Base-by-base conservation (phyloP, 2,113 vertebrate genomes). In the Dinomys branickii region DNA sequence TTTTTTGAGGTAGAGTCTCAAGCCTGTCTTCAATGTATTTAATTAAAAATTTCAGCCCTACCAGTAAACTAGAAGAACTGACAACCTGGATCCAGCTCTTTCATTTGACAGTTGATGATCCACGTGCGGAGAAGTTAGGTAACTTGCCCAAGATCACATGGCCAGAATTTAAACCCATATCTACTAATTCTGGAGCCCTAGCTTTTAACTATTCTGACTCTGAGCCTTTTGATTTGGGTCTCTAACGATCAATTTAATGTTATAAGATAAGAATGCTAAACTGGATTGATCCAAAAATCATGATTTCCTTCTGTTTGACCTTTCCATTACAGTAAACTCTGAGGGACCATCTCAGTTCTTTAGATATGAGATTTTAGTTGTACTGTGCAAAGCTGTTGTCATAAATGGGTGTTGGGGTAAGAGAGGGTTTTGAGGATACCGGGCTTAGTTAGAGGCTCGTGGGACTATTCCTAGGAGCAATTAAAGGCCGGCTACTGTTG, bases 381-480 rank as follows among this genome's bases (percentile, higher is more conserved):
- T 82, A 58, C 47, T 33, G 28, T 63, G 19, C 47, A 77, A 65
- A 35, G 58, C 14, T 93, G 30, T 85, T 93, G 75, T 90, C 73
- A 69, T 59, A 73, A 78, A 50, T 24, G 77, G 30, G 17, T 61
- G 16, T 88, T 61, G 47, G 56, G 9, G 17, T 44, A 19, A 88
- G n/a, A 58, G 75, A 77, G 41, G 69, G 77, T 9, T n/a, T 28
- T 47, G 44, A 85, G 41, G 44, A 50, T 8, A 30, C 56, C 54
- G 47, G 94, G 63, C 3, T 9, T 14, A 17, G 35, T 97, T 91
- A 95, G 7, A 19, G 56, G 41, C 22, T 44, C 38, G 3, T 30
- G 17, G 88, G 94, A 12, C 38, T 95, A 11, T 95, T 97, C 50
- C 24, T 71, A 4, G 94, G 97, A 44, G 41, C 54, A 35, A 44